Conservation (phyloP, 2,113 vertebrate genomes). For the Mugil cephalus region DNA sequence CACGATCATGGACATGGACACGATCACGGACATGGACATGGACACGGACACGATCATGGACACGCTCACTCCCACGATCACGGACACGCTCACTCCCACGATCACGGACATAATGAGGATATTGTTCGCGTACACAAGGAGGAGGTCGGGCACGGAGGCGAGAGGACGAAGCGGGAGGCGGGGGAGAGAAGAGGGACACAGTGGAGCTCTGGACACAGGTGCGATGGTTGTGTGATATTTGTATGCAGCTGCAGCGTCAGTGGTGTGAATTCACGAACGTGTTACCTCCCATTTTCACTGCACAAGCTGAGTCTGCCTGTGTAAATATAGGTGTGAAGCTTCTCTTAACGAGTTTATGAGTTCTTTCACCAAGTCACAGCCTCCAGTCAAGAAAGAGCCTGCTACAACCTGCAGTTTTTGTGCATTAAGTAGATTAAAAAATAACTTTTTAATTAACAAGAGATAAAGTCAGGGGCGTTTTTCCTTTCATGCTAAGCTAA, state of each 20-base stretch:
- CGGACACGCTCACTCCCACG: constrained; percentile 48
- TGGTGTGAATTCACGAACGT: not conserved
- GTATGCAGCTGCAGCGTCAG: too few relatives aligned
- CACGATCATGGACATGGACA: constrained; percentile 37
- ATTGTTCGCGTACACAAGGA: too few relatives aligned
- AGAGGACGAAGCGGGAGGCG: constrained; percentile 61
- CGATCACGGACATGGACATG: constrained; percentile 45
- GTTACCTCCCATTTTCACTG: not conserved
- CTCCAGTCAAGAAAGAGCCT: too few relatives aligned
- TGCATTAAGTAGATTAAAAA: too few relatives aligned
- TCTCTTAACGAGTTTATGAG: too few relatives aligned
- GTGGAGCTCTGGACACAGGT: constrained; percentile 92
- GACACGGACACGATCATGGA: constrained; percentile 14
- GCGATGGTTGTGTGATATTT: not conserved
- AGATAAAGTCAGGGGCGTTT: too few relatives aligned
- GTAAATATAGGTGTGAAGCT: too few relatives aligned
- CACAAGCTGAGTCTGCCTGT: too few relatives aligned
- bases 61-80: constrained; percentile 59
- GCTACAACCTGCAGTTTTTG: too few relatives aligned
- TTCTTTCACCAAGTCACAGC: too few relatives aligned
- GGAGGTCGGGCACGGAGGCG: constrained; percentile 45
- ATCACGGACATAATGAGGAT: constrained; percentile 73
- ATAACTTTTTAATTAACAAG: too few relatives aligned
- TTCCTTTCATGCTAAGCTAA: too few relatives aligned
- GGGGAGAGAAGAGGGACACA: constrained; percentile 76